A percentile compares a stretch with the other conserved stretches of the same genome.
Conservation (phyloP, 1,140 invertebrate species). For the Lasioglossum baleicum region DNA sequence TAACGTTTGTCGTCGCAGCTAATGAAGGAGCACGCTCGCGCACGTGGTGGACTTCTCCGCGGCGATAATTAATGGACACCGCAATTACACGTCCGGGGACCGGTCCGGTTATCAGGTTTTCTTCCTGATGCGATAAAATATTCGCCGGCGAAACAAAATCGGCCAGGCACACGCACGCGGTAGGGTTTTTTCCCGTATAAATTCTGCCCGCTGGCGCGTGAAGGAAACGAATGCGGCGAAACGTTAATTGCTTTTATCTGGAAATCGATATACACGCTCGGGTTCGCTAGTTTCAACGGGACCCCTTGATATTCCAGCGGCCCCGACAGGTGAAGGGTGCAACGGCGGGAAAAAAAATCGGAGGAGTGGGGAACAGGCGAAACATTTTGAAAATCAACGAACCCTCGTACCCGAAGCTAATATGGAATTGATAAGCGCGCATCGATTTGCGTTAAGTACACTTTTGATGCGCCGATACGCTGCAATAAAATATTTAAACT, state of each 20-base stretch:
- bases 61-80: slow-evolving; percentile 44
- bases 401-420: slow-evolving; percentile 12
- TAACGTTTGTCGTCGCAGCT: slow-evolving; percentile 38
- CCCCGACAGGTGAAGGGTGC: neutral
- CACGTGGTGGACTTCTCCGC: slow-evolving; percentile 7
- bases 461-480: slow-evolving; percentile 46
- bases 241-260: slow-evolving; percentile 47
- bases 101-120: slow-evolving; percentile 48
- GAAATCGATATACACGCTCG: slow-evolving; percentile 26
- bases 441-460: slow-evolving; percentile 48
- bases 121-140: slow-evolving; percentile 39
- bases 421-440: slow-evolving; percentile 45
- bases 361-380: neutral
- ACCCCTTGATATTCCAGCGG: neutral
- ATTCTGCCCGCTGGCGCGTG: slow-evolving; percentile 23
- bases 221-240: slow-evolving; percentile 36
- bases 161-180: neutral
- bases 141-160: neutral
- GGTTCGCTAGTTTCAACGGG: neutral
- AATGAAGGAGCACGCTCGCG: slow-evolving; percentile 46
- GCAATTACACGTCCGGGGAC: slow-evolving; percentile 42
- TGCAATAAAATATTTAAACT: slow-evolving; percentile 42
- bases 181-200: neutral
- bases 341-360: too few species aligned
- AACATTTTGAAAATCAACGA: slow-evolving; percentile 1